phyloP scores from a whole-genome alignment of 2,888 invertebrate genomes.

The Clivina fossor region DNA sequence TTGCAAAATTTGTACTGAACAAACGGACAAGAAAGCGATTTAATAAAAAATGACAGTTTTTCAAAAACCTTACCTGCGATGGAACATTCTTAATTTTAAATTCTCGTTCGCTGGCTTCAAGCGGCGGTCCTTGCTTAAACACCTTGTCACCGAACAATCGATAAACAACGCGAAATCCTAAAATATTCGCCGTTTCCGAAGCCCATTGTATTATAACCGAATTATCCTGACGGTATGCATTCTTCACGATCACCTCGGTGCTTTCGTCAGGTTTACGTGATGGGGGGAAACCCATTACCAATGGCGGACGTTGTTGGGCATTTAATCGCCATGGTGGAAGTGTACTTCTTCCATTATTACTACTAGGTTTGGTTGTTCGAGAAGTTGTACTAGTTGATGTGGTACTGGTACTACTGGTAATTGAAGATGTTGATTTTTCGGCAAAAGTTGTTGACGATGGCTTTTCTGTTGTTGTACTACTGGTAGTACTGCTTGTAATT shows the following conservation, averaged over 20 bases:
- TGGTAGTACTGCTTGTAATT: constrained; percentile 46
- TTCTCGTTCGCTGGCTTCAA: constrained; percentile 86
- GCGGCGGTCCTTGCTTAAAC: constrained; percentile 86
- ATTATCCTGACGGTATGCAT: constrained; percentile 81
- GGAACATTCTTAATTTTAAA: constrained; percentile 93
- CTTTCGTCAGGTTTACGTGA: constrained; percentile 63
- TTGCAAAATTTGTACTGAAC: too few relatives aligned
- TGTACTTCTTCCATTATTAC: constrained; percentile 45
- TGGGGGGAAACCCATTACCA: constrained; percentile 71
- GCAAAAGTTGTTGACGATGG: constrained; percentile 44
- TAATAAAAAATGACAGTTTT: constrained; percentile 1
- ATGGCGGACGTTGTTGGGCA: constrained; percentile 64
- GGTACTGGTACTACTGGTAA: constrained; percentile 37
- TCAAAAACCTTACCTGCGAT: constrained; percentile 65
- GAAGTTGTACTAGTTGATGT: constrained; percentile 44
- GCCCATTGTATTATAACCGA: constrained; percentile 92
- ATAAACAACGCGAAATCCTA: constrained; percentile 89
- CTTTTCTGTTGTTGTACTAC: constrained; percentile 46
- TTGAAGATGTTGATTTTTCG: constrained; percentile 31
- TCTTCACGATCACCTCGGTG: constrained; percentile 81
- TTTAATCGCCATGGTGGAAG: constrained; percentile 50
- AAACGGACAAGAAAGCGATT: background rate
- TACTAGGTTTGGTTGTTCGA: constrained; percentile 46
- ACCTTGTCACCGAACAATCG: constrained; percentile 85
- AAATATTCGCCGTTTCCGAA: constrained; percentile 80